Evolutionary conservation across 2,888 invertebrate genomes (phyloP).

Genomic region (Cecidostiba fungosa): DNA sequence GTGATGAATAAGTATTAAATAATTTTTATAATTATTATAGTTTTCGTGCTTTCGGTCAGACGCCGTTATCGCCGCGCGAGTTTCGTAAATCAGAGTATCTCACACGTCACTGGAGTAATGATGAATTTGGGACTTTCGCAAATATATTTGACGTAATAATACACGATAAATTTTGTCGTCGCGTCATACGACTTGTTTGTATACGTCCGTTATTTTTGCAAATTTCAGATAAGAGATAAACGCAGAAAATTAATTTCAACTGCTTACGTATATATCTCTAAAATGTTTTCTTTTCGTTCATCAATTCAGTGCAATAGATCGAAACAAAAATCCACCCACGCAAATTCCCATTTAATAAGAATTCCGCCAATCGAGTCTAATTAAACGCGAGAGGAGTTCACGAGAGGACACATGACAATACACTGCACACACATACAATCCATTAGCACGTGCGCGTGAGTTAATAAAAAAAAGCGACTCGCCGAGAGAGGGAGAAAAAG

Average conservation of each 20-base stretch:
- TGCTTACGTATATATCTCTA: background rate
- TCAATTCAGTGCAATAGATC: background rate
- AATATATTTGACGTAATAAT: background rate
- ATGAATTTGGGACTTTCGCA: background rate
- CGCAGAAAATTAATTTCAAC: background rate
- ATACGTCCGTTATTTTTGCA: background rate
- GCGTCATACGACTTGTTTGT: background rate
- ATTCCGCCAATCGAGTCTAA: background rate
- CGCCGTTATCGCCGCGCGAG: background rate
- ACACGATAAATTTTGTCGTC: background rate
- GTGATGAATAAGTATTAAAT: background rate
- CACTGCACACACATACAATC: background rate
- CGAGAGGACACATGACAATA: background rate
- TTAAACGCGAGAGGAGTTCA: background rate
- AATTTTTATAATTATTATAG: background rate
- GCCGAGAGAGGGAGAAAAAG: slow-evolving; percentile 13
- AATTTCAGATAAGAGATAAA: background rate
- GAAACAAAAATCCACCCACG: background rate
- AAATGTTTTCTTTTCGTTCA: background rate
- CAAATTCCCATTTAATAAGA: background rate
- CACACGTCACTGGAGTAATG: background rate
- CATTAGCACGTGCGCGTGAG: background rate
- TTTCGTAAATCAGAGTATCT: background rate
- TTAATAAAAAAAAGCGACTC: slow-evolving; percentile 7
- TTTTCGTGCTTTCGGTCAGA: background rate